phyloP scores from a whole-genome alignment of 2,113 vertebrate genomes.

The Scolopax mira region DNA sequence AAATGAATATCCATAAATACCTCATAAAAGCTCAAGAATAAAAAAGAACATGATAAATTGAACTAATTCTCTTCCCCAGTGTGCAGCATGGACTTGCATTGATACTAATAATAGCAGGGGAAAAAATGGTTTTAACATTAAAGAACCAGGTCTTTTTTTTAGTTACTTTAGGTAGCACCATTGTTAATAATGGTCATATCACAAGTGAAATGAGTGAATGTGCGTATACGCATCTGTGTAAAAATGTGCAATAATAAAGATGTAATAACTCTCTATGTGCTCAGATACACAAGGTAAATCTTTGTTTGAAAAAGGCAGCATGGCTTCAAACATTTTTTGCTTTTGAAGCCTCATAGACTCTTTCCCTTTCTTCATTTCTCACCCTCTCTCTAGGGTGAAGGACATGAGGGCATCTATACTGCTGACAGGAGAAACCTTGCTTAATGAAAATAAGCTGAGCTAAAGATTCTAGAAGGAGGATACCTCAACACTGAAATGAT shows the following conservation, averaged over 20 bases:
- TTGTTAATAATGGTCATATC: not conserved
- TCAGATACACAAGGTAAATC: not conserved
- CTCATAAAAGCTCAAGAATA: not conserved
- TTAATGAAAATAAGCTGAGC: conserved; percentile 45
- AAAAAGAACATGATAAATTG: not conserved
- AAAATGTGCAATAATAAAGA: not conserved
- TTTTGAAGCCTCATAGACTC: not conserved
- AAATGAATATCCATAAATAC: not conserved
- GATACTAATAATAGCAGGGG: not conserved
- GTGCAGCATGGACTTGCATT: not conserved
- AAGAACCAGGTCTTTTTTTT: not conserved
- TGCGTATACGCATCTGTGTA: not conserved
- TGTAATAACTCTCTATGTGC: not conserved
- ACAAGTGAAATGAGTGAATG: conserved; percentile 9
- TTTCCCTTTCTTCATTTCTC: conserved; percentile 26
- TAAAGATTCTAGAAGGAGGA: conserved; percentile 36
- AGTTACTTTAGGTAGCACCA: conserved; percentile 1
- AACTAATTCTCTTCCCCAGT: not conserved
- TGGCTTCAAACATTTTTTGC: not conserved
- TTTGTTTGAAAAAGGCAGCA: conserved; percentile 13
- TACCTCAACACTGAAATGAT: not conserved
- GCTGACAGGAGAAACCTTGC: not conserved
- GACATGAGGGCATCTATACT: not conserved
- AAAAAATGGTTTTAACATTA: not conserved
- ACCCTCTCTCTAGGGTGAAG: not conserved